Base-by-base conservation (phyloP, 2,888 invertebrate genomes). In the Rapana venosa region DNA sequence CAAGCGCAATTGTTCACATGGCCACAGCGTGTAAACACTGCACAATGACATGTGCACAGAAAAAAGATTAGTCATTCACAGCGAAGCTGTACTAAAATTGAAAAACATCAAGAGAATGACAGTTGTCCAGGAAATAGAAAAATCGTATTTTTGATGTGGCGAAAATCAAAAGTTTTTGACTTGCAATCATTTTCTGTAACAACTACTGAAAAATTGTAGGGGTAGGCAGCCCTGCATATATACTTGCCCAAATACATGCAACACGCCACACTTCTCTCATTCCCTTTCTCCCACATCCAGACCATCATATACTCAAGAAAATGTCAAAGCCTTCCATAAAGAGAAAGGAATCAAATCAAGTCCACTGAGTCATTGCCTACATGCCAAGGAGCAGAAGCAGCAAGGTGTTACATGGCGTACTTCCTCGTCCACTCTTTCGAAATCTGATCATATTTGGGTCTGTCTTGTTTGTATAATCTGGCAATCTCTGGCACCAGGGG, bases 401-500 rank as follows among this genome's bases (percentile, higher is more conserved):
- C 11, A 32, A 4, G 6, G 79, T 58, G 35, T 66, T 98, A 93
- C 99, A 99, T 99, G 97, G 99, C 99, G 97, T 99, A 99, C 97
- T 99, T 99, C 97, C 98, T 98, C 97, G 99, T 99, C 99, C 99
- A 99, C 97, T 99, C 99, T 97, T 98, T 98, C 96, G 99, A 99
- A 97, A 98, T 97, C 97, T 99, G 98, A 97, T 99, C 99, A 97
- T 99, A 99, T 97, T 99, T 98, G 97, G 98, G 98, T 97, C 99
- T 98, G 97, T 99, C 99, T 95, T 99, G 99, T 98, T 99, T 99
- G 97, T 99, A 99, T 98, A 99, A 98, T 97, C 99, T 98, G 97
- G 99, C 99, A 97, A 99, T 99, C 97, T 99, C 99, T 96, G 99
- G 99, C 97, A 99, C 99, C 97, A 99, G 97, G 94, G 99, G 99